Evolutionary conservation across 2,888 invertebrate genomes (phyloP).

Genomic region (Nomada flava): DNA sequence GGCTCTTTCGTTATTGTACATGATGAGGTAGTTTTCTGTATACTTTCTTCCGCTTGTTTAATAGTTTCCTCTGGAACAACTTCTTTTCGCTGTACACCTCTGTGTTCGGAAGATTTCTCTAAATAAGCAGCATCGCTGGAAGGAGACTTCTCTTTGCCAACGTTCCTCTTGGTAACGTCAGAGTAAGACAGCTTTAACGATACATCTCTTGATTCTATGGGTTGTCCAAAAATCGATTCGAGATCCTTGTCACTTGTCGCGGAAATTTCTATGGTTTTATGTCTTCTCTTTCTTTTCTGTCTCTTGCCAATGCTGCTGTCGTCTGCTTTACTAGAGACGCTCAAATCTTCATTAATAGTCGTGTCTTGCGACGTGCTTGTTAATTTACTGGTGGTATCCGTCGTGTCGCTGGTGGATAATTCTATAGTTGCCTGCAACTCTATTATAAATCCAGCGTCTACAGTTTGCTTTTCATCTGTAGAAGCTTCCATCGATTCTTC

Average conservation of each 20-base stretch:
- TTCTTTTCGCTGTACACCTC: not conserved
- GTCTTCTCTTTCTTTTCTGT: conserved; percentile 69
- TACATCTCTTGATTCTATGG: conserved; percentile 61
- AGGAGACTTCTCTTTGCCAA: conserved; percentile 39
- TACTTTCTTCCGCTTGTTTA: not conserved
- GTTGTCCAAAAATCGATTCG: conserved; percentile 68
- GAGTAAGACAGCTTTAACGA: conserved; percentile 74
- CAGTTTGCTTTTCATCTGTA: conserved; percentile 69
- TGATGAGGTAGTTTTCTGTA: not conserved
- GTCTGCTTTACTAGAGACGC: conserved; percentile 35
- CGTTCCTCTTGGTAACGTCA: conserved; percentile 73
- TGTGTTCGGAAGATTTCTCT: not conserved
- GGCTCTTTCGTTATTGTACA: conserved; percentile 8
- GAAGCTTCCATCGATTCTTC: conserved; percentile 63
- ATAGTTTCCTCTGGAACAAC: not conserved
- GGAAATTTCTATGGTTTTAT: conserved; percentile 67
- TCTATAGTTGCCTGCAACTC: conserved; percentile 80
- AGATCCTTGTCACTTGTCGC: conserved; percentile 61
- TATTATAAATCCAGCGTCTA: conserved; percentile 78
- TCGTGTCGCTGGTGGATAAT: conserved; percentile 73
- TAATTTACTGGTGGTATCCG: conserved; percentile 67
- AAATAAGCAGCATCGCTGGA: not conserved
- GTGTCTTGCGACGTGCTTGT: conserved; percentile 66
- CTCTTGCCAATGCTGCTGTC: conserved; percentile 53
- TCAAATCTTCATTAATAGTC: conserved; percentile 63